A percentile compares a stretch with the other conserved stretches of the same genome.
These are phyloP conservation scores for Eupithecia insigniata DNA, from an alignment of 2,888 invertebrate genomes.

Conservation along the genomic window DNA sequence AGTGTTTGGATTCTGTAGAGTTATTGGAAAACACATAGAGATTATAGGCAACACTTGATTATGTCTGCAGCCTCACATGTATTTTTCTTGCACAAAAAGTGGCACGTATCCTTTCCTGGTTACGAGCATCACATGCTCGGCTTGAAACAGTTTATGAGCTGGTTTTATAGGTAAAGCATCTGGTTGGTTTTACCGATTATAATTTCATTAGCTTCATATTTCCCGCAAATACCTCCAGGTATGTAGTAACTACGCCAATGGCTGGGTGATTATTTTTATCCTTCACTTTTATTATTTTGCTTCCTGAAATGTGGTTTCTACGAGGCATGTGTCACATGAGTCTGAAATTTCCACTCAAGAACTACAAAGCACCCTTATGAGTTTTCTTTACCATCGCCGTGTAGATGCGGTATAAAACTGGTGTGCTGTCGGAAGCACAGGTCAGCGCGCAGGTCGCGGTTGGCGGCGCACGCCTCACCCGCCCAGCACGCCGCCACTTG, in stretches of 20 bases:
- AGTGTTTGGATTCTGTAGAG: slow-evolving; percentile 66
- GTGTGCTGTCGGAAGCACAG: slow-evolving; percentile 67
- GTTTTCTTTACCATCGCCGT: slow-evolving; percentile 59
- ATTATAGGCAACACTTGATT: background rate
- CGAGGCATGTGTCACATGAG: background rate
- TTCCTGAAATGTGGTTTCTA: background rate
- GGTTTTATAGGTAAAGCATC: background rate
- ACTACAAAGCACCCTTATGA: background rate
- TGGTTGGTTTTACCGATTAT: background rate
- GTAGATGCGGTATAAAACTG: slow-evolving; percentile 68
- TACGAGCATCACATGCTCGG: too few species aligned
- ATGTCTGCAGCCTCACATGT: background rate
- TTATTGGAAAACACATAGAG: background rate
- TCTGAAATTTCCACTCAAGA: background rate
- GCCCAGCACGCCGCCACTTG: slow-evolving; percentile 74
- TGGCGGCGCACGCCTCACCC: slow-evolving; percentile 64
- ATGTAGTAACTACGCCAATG: background rate
- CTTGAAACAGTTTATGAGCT: background rate
- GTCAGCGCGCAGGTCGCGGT: slow-evolving; percentile 67
- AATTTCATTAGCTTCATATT: background rate
- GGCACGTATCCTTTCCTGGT: background rate
- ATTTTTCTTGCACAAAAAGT: background rate
- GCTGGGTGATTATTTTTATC: slow-evolving; percentile 1
- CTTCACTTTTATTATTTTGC: background rate
- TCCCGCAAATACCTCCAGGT: background rate